Conservation (phyloP, 2,113 vertebrate genomes). For the Aix galericulata region DNA sequence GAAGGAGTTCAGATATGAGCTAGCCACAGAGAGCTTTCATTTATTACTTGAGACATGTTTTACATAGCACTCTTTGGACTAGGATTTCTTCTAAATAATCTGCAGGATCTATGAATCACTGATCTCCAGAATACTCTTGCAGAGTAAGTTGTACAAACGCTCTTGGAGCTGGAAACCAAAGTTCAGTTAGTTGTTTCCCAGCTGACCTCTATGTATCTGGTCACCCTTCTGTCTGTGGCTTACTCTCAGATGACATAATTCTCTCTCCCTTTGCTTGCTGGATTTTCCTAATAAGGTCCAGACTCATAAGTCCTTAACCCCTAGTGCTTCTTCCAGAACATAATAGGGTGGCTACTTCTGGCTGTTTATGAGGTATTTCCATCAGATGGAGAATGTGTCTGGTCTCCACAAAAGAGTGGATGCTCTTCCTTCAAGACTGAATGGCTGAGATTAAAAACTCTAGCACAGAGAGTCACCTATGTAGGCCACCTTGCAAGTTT, state of each 20-base stretch:
- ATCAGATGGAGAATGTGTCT: neutral
- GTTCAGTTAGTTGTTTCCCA: neutral
- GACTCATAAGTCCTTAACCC: neutral
- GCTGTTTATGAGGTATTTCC: neutral
- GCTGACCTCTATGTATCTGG: neutral
- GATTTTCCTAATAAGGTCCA: neutral
- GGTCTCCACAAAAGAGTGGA: neutral
- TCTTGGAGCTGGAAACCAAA: neutral
- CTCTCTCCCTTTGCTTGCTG: neutral
- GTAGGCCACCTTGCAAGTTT: neutral
- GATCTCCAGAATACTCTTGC: neutral
- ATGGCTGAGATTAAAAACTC: neutral
- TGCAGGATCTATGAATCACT: neutral
- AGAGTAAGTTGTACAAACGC: neutral
- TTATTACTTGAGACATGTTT: accelerated
- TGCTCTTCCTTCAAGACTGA: neutral
- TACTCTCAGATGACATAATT: neutral
- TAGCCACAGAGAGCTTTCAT: neutral
- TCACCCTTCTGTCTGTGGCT: neutral
- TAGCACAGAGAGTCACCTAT: neutral
- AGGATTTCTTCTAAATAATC: neutral
- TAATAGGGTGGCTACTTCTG: neutral
- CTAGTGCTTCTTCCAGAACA: neutral
- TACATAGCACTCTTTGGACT: neutral
- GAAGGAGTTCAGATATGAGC: neutral